Evolutionary conservation across 2,797 vertebrate genomes (phyloP).

Genomic region (Thalassophryne amazonica): DNA sequence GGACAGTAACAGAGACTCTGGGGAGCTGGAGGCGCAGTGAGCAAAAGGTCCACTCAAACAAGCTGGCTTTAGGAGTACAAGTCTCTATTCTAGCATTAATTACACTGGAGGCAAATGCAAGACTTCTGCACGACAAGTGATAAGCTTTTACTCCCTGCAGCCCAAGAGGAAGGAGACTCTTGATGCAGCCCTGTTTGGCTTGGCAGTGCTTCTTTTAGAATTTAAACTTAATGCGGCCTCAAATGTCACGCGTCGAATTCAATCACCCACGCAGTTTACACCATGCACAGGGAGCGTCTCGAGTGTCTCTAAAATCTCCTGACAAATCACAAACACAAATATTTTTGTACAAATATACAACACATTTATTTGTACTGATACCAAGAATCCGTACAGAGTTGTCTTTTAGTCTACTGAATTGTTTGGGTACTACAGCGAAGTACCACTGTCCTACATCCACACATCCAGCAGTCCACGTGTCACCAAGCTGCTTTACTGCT

Average conservation of each 20-base stretch:
- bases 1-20: conserved; percentile 50
- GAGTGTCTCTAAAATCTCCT: too few species aligned
- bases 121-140: conserved; percentile 59
- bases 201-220: conserved; percentile 36
- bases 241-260: conserved; percentile 28
- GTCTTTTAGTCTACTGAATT: conserved; percentile 69
- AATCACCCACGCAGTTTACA: conserved; percentile 14
- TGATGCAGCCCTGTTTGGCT: conserved; percentile 34
- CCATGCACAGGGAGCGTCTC: neutral
- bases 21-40: conserved; percentile 47
- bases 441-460: conserved; percentile 58
- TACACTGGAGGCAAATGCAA: conserved; percentile 71
- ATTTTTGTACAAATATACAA: conserved; percentile 84
- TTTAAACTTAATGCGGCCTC: conserved; percentile 29
- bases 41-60: conserved; percentile 56
- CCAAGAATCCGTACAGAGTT: conserved; percentile 69
- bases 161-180: conserved; percentile 28
- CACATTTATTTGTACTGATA: conserved; percentile 83
- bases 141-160: conserved; percentile 54
- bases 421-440: conserved; percentile 59
- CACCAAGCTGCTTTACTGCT: conserved; percentile 66
- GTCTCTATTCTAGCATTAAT: conserved; percentile 70
- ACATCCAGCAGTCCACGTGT: conserved; percentile 64
- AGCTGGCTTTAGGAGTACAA: conserved; percentile 36
- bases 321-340: conserved; percentile 47